A percentile compares a stretch with the other conserved stretches of the same genome.
phyloP scores from a whole-genome alignment of 2,888 invertebrate species.

The Drosophila setosimentum region DNA sequence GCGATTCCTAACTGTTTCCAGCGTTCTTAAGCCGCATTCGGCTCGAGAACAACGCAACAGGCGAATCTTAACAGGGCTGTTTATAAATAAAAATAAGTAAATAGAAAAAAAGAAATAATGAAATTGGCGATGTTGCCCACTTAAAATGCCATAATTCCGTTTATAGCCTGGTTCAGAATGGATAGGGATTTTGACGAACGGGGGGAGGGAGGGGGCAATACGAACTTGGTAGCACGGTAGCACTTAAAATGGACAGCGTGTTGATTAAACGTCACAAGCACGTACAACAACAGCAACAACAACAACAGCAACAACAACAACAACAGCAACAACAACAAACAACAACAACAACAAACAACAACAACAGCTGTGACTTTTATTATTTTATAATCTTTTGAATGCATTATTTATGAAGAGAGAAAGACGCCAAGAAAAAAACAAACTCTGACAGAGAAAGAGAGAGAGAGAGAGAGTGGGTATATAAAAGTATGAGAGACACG shows the following conservation, averaged over 20 bases:
- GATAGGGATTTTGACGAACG: background rate
- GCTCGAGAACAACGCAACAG: constrained; percentile 31
- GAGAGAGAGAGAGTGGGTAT: constrained; percentile 7
- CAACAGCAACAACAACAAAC: constrained; percentile 38
- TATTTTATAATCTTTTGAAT: constrained; percentile 66
- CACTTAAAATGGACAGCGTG: constrained; percentile 67
- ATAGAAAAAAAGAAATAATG: constrained; percentile 38
- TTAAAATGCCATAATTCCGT: constrained; percentile 79
- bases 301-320: constrained; percentile 24
- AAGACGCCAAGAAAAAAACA: background rate
- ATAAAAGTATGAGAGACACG: background rate
- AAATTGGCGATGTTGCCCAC: constrained; percentile 67
- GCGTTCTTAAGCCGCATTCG: constrained; percentile 41
- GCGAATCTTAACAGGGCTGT: constrained; percentile 15
- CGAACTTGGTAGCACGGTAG: constrained; percentile 7
- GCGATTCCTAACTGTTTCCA: constrained; percentile 61
- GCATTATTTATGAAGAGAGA: constrained; percentile 52
- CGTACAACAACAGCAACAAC: constrained; percentile 63
- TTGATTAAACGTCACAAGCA: constrained; percentile 76
- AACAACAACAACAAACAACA: too few relatives aligned
- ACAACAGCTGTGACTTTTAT: constrained; percentile 70
- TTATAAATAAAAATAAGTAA: constrained; percentile 25
- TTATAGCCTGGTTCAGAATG: constrained; percentile 50
- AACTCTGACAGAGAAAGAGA: constrained; percentile 7
- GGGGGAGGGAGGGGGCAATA: background rate